A percentile compares a stretch with the other conserved stretches of the same genome.
Conservation (phyloP, 2,888 invertebrate genomes). For the Cerastis leucographa region DNA sequence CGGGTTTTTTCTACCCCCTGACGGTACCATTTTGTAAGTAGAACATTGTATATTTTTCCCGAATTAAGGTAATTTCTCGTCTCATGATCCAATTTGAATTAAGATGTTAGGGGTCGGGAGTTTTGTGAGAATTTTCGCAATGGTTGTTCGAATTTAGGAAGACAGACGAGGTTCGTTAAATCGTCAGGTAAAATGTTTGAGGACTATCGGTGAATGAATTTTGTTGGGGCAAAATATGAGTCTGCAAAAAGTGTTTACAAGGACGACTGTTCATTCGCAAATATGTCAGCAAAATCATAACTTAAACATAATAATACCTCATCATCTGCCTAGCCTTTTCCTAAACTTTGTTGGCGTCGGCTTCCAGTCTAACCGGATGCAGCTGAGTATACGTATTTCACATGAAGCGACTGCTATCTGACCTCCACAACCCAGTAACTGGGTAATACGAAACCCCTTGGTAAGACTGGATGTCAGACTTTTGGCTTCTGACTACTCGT, state of each 20-base stretch:
- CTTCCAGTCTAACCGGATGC: no score
- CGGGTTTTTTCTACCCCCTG: conserved; percentile 38
- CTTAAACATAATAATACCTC: no score
- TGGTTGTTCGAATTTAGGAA: conserved; percentile 55
- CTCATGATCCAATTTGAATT: conserved; percentile 72
- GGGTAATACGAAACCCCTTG: no score
- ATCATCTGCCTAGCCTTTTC: no score
- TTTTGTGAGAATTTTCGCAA: conserved; percentile 62
- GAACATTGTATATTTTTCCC: conserved; percentile 68
- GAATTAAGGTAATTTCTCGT: conserved; percentile 72
- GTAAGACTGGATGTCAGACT: no score
- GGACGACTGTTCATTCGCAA: no score
- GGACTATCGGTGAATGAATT: neutral
- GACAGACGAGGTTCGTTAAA: conserved; percentile 45
- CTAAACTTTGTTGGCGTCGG: no score
- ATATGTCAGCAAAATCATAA: neutral
- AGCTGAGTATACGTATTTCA: no score
- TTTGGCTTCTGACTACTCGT: no score
- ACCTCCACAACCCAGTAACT: no score
- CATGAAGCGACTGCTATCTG: no score
- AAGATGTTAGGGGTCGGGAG: conserved; percentile 59
- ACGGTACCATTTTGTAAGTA: conserved; percentile 62
- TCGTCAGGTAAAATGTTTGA: conserved; percentile 3
- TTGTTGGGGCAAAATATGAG: neutral
- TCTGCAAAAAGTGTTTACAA: neutral